Evolutionary conservation across 2,797 vertebrate genomes (phyloP), one percentile per base, ranked within the genome.

Genomic region (Florisuga fusca): DNA sequence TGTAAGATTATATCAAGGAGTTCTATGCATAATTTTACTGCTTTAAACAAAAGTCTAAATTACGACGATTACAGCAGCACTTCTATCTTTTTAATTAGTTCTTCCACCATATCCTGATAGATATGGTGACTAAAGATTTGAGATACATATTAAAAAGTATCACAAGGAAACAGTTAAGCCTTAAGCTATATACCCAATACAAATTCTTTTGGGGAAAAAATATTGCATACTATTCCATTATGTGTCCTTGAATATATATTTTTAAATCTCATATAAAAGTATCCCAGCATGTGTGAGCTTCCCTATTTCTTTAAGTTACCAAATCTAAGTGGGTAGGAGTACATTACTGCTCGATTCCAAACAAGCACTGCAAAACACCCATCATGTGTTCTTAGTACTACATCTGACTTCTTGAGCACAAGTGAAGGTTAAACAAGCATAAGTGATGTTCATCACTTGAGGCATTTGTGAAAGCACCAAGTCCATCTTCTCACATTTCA

Each of bases 401-500:
- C 55, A 93, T 79, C 75, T 84, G 90, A 93, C n/a, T 95, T 92
- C 87, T 87, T 48, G 85, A 95, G 93, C 84, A 84, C 78, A 91
- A 34, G 85, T 91, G 96, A 97, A 97, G 94, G 96, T 97, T 97
- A 97, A 97, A 91, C 85, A 96, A 96, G 94, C 95, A 87, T 96
- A 96, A 97, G 93, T 94, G 95, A 97, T 95, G 91, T 86, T 97
- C 95, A 97, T 97, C 95, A 97, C 89, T 96, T 36, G 46, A 95
- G 96, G 89, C 94, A 92, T 93, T 89, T 97, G 89, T 93, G 94
- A 97, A 96, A 97, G 95, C 93, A 97, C 73, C 59, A 46, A 97
- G 92, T 96, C 95, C 89, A 96, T 95, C 96, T 97, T 97, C 97
- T 98, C 95, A 96, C 90, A 95, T 97, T 96, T 95, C 96, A 96